These are phyloP conservation scores for Novumbra hubbsi DNA, from an alignment of 2,797 vertebrate genomes.

Conservation along the genomic window DNA sequence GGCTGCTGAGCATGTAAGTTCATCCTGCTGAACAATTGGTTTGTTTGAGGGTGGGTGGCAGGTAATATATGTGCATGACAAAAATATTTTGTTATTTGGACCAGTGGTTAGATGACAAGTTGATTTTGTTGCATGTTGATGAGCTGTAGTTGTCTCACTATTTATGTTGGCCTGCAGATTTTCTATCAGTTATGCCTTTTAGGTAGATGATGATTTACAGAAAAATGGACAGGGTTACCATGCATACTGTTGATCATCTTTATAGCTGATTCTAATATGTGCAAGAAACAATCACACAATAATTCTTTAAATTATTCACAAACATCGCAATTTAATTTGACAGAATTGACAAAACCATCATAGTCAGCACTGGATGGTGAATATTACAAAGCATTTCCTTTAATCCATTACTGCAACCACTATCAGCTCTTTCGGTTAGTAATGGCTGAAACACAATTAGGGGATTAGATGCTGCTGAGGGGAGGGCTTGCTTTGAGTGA, in stretches of 20 bases:
- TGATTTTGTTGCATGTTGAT: slow-evolving; percentile 35
- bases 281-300: background rate
- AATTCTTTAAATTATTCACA: background rate
- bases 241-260: background rate
- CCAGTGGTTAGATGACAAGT: slow-evolving; percentile 14
- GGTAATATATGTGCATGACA: background rate
- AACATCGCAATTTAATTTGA: background rate
- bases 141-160: background rate
- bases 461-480: background rate
- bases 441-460: background rate
- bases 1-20: slow-evolving; percentile 92
- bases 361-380: background rate
- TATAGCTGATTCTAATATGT: background rate
- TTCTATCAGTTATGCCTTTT: background rate
- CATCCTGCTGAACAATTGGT: slow-evolving; percentile 5
- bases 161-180: background rate
- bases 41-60: slow-evolving; percentile 11
- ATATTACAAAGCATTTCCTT: background rate
- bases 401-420: slow-evolving; percentile 1
- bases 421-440: background rate
- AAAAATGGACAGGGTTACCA: background rate
- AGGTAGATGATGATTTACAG: background rate
- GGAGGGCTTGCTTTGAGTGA: too few relatives aligned
- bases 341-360: background rate
- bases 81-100: background rate